A percentile compares a stretch with the other conserved stretches of the same genome.
Evolutionary conservation across 2,888 invertebrate genomes (phyloP).

Genomic region (Odontocolon sp.): DNA sequence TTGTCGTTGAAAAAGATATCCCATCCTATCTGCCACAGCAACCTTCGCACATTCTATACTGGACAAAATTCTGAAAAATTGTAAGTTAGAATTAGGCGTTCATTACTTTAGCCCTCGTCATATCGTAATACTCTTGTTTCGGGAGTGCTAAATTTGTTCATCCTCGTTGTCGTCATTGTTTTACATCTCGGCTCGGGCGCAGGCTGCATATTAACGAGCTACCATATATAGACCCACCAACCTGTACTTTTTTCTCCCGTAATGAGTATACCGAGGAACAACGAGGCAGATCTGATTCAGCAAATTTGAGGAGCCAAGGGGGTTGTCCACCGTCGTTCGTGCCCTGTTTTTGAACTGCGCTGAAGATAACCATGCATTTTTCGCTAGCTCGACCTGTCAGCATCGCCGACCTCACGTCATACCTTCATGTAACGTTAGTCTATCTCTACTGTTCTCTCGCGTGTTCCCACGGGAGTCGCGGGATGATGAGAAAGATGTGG

Average conservation of each 20-base stretch:
- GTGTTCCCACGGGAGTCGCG: conserved; percentile 50
- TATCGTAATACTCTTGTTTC: not conserved
- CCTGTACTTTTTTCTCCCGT: not conserved
- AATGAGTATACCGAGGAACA: conserved; percentile 38
- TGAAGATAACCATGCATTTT: too few relatives aligned
- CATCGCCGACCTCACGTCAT: conserved; percentile 3
- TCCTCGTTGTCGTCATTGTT: not conserved
- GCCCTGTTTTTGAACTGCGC: not conserved
- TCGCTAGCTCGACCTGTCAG: conserved; percentile 5
- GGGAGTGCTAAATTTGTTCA: not conserved
- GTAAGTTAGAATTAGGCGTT: not conserved
- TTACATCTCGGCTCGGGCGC: not conserved
- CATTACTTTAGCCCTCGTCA: not conserved
- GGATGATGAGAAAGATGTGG: conserved; percentile 47
- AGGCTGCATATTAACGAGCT: not conserved
- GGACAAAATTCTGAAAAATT: too few relatives aligned
- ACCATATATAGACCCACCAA: not conserved
- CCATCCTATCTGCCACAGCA: conserved; percentile 8
- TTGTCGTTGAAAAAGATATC: conserved; percentile 49
- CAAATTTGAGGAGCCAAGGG: conserved; percentile 46
- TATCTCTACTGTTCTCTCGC: too few relatives aligned
- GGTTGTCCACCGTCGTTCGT: not conserved
- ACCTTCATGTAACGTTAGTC: conserved; percentile 9
- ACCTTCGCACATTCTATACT: not conserved
- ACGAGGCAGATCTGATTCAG: conserved; percentile 62